Base-by-base conservation (phyloP, 2,888 invertebrate genomes). In the Leptopilina myrica region DNA sequence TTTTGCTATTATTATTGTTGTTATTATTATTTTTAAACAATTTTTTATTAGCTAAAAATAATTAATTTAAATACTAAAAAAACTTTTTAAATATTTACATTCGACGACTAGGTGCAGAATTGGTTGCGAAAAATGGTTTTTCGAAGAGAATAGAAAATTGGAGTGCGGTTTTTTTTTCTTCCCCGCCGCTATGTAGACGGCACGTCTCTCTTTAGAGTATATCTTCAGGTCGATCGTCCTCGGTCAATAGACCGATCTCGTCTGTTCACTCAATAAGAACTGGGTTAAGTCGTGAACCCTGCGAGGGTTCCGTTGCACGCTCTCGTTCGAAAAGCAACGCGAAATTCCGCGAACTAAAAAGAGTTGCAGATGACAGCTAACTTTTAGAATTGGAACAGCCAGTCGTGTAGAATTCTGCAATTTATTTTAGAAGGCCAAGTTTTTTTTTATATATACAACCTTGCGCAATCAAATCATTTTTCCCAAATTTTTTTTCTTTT, bases 251-350 rank as follows among this genome's bases (percentile, higher is more conserved):
- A 69, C 69, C 33, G 33, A 69, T 69, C 69, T 69, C 33, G 53
- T 69, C 69, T 69, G 26, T 77, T 80, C 78, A 78, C 66, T 49
- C 49, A 49, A 49, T 49, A 77, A 76, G 62, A 80, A 79, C 56
- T 77, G 67, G 79, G 80, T 80, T 80, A 77, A 76, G 79, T 56
- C 77, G 76, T 14, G 80, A 78, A 77, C 78, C 79, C 78, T 49
- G 49, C 77, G 26, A 76, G 33, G 75, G 78, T 80, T 79, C 79
- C 80, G 80, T 80, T 80, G 78, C 59, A 66, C 46, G 76, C 64
- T 76, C 78, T 78, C 75, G 66, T 79, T 79, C 20, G 15, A 62
- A 73, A 73, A 73, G 73, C n/a, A 73, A 20, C 53, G 73, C n/a
- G 33, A 73, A 56, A 73, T 73, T 73, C 73, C 33, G 33, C 73